Evolutionary conservation across 2,888 invertebrate species (phyloP), one percentile per base, ranked within the genome.

Genomic region (Cephus pulcher): DNA sequence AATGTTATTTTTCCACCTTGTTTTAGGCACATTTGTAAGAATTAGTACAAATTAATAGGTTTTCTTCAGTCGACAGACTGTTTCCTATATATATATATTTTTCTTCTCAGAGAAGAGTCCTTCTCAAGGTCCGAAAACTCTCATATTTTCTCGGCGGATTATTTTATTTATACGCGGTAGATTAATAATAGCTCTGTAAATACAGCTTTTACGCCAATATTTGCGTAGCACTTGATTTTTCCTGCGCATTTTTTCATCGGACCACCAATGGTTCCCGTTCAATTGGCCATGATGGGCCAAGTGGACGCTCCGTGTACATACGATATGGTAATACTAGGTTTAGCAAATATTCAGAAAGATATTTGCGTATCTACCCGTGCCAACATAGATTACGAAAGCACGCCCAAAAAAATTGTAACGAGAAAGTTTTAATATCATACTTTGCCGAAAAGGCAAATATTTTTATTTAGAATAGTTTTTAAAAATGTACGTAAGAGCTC

Each of bases 141-240:
- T 56, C 40, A 56, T 56, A 23, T 56, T 56, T 56, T 56, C 40
- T 56, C 40, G 40, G 77, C 82, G 80, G 78, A 85, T 84, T 82
- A 80, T 76, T 79, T 81, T 83, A 82, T 83, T 83, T 84, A 83
- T 85, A 84, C 81, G 83, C 80, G 73, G 78, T 79, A 84, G 88
- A 87, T 89, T 90, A 90, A 90, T 88, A 88, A 88, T 88, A 87
- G 87, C 88, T 88, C 83, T 91, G 91, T 91, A 91, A 90, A 91
- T 91, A 91, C 80, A 84, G 82, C 83, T 82, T 84, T 88, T 86
- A 87, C 84, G 88, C 88, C 88, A 87, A 89, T 90, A 88, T 90
- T 88, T 90, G 89, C 90, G 84, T 83, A 88, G 88, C 90, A 88
- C 90, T 90, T 87, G 88, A 90, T 88, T 87, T 87, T 88, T 87